A percentile compares a stretch with the other conserved stretches of the same genome.
Conservation (phyloP, 1,140 invertebrate species). For the Diachasmimorpha longicaudata region DNA sequence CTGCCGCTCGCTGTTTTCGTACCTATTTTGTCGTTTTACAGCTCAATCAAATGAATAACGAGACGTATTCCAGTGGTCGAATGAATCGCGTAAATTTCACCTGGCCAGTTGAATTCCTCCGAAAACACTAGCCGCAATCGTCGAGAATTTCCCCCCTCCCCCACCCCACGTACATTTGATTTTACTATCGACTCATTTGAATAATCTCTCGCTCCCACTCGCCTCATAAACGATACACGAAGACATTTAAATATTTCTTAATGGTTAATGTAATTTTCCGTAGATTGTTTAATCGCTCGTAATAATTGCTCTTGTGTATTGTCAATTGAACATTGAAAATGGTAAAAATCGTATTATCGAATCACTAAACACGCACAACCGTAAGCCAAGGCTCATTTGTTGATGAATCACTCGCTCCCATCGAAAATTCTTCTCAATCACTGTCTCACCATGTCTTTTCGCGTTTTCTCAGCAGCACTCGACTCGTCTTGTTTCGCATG, state of each 20-base stretch:
- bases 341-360: neutral
- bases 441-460: neutral
- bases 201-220: neutral
- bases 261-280: neutral
- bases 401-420: too few relatives aligned
- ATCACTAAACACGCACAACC: too few relatives aligned
- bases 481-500: neutral
- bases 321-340: neutral
- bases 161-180: neutral
- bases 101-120: too few relatives aligned
- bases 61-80: neutral
- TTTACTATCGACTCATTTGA: neutral
- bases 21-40: conserved; percentile 48
- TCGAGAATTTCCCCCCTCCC: too few relatives aligned
- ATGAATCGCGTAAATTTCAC: neutral
- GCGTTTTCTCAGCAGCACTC: neutral
- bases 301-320: neutral
- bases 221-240: neutral
- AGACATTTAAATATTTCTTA: neutral
- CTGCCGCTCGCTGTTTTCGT: conserved; percentile 52
- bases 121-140: too few relatives aligned
- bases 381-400: too few relatives aligned
- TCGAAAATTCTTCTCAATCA: too few relatives aligned
- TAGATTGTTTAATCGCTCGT: neutral
- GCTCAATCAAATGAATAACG: neutral